Conservation (phyloP, 2,113 vertebrate species). For the Odontesthes bonariensis region DNA sequence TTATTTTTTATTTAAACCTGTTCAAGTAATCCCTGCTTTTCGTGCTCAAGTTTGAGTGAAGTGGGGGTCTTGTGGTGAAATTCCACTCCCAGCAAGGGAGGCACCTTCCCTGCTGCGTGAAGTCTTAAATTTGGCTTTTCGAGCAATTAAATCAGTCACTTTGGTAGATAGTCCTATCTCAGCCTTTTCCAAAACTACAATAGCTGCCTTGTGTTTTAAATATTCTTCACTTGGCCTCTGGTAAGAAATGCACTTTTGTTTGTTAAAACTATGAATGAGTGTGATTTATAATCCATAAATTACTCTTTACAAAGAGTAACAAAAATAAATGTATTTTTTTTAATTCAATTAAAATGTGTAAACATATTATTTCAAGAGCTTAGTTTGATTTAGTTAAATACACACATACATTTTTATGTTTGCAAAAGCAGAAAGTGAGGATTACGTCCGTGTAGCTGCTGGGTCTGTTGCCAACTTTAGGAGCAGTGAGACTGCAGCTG, state of each 20-base stretch:
- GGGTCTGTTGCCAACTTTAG: not conserved
- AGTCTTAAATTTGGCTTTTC: no score
- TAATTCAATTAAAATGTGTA: no score
- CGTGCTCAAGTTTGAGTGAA: not conserved
- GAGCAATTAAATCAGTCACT: not conserved
- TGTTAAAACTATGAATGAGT: no score
- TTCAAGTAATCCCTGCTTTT: not conserved
- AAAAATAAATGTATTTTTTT: no score
- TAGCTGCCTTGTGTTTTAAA: not conserved
- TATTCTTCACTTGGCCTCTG: not conserved
- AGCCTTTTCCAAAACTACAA: no score
- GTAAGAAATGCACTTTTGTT: not conserved
- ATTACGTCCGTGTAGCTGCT: no score
- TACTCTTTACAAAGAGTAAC: no score
- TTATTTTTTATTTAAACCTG: not conserved
- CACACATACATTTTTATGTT: no score
- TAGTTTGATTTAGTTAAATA: no score
- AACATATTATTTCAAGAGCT: no score
- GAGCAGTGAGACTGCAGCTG: not conserved
- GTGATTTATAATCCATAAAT: no score
- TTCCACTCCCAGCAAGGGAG: not conserved
- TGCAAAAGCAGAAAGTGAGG: no score
- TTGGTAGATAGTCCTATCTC: not conserved
- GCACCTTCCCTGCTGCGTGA: not conserved
- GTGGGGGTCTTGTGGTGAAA: not conserved